Conservation (phyloP, 2,113 vertebrate species). For the Austrofundulus limnaeus region DNA sequence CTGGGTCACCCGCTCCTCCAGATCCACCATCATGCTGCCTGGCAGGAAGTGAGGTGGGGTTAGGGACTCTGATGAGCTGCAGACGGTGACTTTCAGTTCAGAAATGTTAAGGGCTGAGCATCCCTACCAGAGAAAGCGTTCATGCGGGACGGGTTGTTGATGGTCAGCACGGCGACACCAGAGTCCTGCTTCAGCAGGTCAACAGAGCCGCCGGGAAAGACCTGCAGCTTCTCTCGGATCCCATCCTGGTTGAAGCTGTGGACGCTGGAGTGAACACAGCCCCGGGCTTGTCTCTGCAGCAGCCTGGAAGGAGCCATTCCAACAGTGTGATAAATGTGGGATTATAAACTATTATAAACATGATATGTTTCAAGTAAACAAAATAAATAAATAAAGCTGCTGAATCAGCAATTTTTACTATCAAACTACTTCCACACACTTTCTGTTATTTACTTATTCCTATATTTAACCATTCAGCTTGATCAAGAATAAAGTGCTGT, state of each 20-base stretch:
- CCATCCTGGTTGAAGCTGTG: constrained; percentile 80
- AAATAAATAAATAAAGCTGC: too few relatives aligned
- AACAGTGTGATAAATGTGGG: not conserved
- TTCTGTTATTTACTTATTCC: too few relatives aligned
- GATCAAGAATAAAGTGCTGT: too few relatives aligned
- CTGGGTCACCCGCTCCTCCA: constrained; percentile 86
- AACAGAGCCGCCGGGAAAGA: constrained; percentile 87
- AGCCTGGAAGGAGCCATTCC: constrained; percentile 59
- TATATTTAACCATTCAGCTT: too few relatives aligned
- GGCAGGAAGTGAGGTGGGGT: constrained; percentile 5
- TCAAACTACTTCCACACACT: too few relatives aligned
- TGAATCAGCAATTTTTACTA: too few relatives aligned
- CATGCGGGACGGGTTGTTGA: constrained; percentile 89
- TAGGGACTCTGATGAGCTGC: too few relatives aligned
- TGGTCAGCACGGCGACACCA: constrained; percentile 87
- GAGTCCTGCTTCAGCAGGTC: constrained; percentile 83
- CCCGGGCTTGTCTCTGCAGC: constrained; percentile 62
- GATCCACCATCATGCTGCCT: constrained; percentile 95
- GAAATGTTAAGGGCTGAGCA: not conserved
- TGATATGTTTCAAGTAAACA: not conserved
- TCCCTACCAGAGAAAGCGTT: constrained; percentile 93
- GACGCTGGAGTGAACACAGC: constrained; percentile 70
- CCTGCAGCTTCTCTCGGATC: constrained; percentile 81
- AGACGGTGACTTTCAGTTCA: not conserved
- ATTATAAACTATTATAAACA: too few relatives aligned